Base-by-base conservation (phyloP, 2,888 invertebrate species). In the Lacanobia wlatinum region DNA sequence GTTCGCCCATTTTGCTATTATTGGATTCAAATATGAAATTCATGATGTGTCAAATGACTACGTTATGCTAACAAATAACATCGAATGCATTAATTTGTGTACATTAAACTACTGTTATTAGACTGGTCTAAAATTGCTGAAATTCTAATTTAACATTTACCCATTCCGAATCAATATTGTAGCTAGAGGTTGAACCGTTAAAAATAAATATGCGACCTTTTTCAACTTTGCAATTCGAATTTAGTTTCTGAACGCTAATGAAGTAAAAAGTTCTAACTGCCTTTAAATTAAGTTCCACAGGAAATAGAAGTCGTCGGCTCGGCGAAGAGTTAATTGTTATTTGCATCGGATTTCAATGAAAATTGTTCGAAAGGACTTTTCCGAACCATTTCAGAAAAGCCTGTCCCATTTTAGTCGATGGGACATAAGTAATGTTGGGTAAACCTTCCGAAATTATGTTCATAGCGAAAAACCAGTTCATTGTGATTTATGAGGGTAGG, bases 401-500 rank as follows among this genome's bases (percentile, higher is more conserved):
- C 58, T 23, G 40, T 56, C 28, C 34, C 5, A 65, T 71, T 78
- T 48, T 21, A n/a, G 55, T 73, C 21, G 60, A 62, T 74, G 69
- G 46, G 53, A 71, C 58, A 73, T 71, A 73, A 73, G 58, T 85
- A 61, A 73, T 59, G 70, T 73, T 58, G 46, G 46, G 65, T 69
- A 63, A 74, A 62, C 23, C 70, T 58, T 60, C 59, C 43, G 28
- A 76, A 80, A 83, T 79, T 63, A 73, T 77, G 68, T 82, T 76
- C 69, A 62, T 65, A 61, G 23, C 48, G 50, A 75, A 77, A 84
- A 75, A 65, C 60, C 66, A 48, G 75, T 73, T 78, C 64, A 70
- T 76, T 73, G 34, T 85, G 76, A 86, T 83, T 86, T 86, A 85
- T 75, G 66, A 69, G 61, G 69, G 66, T 72, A 60, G 64, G 81